Conservation (phyloP, 1,140 invertebrate genomes). For the Halictus rubicundus region DNA sequence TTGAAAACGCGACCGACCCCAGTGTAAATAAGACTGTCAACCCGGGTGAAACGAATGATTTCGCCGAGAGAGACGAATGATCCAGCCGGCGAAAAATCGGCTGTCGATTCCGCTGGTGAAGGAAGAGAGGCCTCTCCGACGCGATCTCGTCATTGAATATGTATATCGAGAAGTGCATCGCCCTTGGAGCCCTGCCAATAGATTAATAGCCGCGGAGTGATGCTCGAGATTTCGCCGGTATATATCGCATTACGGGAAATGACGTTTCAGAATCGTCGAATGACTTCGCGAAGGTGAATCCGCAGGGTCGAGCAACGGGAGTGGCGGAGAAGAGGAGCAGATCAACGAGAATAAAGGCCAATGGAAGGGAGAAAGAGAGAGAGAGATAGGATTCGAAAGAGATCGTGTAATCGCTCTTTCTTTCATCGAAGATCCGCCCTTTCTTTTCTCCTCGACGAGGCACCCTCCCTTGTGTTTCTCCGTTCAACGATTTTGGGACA, state of each 20-base stretch:
- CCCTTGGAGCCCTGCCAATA: slow-evolving; percentile 77
- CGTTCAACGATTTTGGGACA: slow-evolving; percentile 62
- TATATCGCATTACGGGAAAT: slow-evolving; percentile 76
- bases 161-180: slow-evolving; percentile 76
- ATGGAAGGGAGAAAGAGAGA: neutral
- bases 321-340: slow-evolving; percentile 12
- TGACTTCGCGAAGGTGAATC: slow-evolving; percentile 63
- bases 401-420: slow-evolving; percentile 38
- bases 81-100: neutral
- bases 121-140: neutral
- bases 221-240: slow-evolving; percentile 74
- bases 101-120: neutral
- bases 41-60: no score
- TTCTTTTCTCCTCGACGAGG: slow-evolving; percentile 31
- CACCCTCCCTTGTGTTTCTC: slow-evolving; percentile 34
- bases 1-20: no score
- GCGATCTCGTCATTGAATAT: slow-evolving; percentile 70
- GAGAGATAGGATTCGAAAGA: slow-evolving; percentile 1
- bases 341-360: neutral
- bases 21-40: neutral
- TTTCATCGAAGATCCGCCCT: slow-evolving; percentile 17
- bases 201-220: slow-evolving; percentile 79
- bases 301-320: slow-evolving; percentile 19
- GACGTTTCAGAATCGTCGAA: slow-evolving; percentile 70
- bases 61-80: neutral